Conservation (phyloP, 2,113 vertebrate genomes). For the Hydrolagus affinis region DNA sequence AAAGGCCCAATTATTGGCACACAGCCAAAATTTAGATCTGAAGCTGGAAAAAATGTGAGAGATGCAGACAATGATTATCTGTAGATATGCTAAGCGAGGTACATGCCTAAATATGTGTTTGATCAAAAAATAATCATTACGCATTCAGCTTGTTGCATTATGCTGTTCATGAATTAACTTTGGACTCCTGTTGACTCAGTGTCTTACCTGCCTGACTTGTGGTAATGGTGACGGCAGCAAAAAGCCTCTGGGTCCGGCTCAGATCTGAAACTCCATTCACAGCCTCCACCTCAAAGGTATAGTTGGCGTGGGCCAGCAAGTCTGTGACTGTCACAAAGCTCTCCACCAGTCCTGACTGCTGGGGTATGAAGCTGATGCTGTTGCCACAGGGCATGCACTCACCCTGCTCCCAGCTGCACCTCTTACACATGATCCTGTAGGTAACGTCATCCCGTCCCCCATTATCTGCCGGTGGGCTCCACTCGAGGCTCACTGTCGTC, state of each 20-base stretch:
- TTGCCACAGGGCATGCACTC: constrained; percentile 86
- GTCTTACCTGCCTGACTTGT: constrained; percentile 94
- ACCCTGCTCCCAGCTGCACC: constrained; percentile 92
- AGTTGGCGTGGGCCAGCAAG: constrained; percentile 93
- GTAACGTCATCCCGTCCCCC: constrained; percentile 91
- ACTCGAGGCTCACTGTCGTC: constrained; percentile 89
- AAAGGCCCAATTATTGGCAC: no score
- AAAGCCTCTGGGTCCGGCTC: constrained; percentile 89
- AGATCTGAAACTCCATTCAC: constrained; percentile 95
- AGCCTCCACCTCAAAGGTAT: constrained; percentile 96
- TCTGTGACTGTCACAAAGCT: constrained; percentile 84
- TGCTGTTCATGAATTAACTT: background rate
- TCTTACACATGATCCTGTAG: constrained; percentile 83
- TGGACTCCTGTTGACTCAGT: constrained; percentile 19
- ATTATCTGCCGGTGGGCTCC: constrained; percentile 85
- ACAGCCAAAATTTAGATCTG: no score
- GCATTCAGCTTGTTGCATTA: background rate
- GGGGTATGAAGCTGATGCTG: constrained; percentile 81
- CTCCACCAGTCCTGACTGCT: constrained; percentile 85
- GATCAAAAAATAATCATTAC: background rate
- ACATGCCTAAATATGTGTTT: no score
- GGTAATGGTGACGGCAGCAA: constrained; percentile 88
- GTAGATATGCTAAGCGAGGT: no score
- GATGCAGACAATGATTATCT: no score
- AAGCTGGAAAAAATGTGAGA: no score